Base-by-base conservation (phyloP, 2,888 invertebrate species). In the Agrypnus murinus region DNA sequence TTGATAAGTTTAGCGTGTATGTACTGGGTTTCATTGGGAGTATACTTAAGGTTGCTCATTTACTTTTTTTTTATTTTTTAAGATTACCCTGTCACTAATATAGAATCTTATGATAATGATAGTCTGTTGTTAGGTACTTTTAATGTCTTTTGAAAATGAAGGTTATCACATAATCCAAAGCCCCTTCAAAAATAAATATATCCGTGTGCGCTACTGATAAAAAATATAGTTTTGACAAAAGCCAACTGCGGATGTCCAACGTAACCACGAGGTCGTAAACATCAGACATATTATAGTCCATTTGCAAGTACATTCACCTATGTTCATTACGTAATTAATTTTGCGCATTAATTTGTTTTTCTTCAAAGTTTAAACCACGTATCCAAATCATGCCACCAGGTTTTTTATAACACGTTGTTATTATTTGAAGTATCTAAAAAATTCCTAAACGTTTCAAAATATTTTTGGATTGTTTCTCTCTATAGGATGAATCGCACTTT, bases 401-500 rank as follows among this genome's bases (percentile, higher is more conserved):
- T 25, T 2, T 25, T n/a, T n/a, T n/a, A n/a, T 25, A 25, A 25
- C 5, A 25, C 25, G 25, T 5, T 25, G 25, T 25, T n/a, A 36
- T 60, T 67, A 53, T 34, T 67, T 50, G 25, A 60, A 66, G 60
- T 45, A 58, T 57, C 43, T 55, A 60, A 62, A 62, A 57, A 68
- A 40, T 62, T 68, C 62, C 40, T 48, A 40, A 38, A 50, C 40
- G 50, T 63, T 63, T 55, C 36, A 55, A 60, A 62, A 62, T 63
- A 68, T 50, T 62, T 68, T 68, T 53, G 60, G 53, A 38, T 60
- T 40, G 50, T 63, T 63, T 55, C 36, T 32, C 58, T 43, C 65
- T 62, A n/a, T n/a, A 46, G 68, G 59, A 70, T 73, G 77, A 76
- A 76, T 73, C 65, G 77, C 69, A 72, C 48, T 72, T 69, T 72